Base-by-base conservation (phyloP, 1,140 invertebrate species). In the Zaprionus ghesquierei region DNA sequence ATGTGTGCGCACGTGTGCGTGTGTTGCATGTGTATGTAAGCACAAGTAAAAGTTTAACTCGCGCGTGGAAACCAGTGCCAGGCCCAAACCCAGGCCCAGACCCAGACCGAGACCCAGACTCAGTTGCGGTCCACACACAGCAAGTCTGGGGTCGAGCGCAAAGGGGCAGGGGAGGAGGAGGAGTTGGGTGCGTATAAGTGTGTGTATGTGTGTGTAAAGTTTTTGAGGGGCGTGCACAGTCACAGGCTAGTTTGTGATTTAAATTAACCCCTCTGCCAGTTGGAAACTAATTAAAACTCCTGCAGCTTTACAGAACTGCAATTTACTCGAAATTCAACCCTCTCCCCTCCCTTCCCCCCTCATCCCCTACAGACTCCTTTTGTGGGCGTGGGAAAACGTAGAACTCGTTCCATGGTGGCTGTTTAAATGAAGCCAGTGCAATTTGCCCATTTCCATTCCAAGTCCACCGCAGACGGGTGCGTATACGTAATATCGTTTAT, bases 221-320 rank as follows among this genome's bases (percentile, higher is more conserved):
- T 51, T 61, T 13, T 9, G 20, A 38, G 29, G 33, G 59, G 38
- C 44, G 56, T 51, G 56, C 15, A 12, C 29, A 62, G 49, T 29
- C 58, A 44, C 41, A 44, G 18, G 20, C 25, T 31, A 31, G 20
- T 62, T 22, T 55, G 59, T 54, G 58, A 78, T 70, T 82, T 82
- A 70, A 82, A 82, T 82, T 82, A 82, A 82, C 35, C 44, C 58
- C 38, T 68, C 58, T 49, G 68, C 41, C 71, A 69, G 65, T 51
- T 54, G 41, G 65, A 78, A 82, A 79, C 66, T 82, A 79, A 82
- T 78, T 82, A 78, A 73, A 75, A 82, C 61, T 66, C 33, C 25
- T 61, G 59, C 46, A 63, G 33, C 77, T 35, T 31, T 58, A 64
- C 61, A 64, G 29, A 69, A 82, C 71, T 71, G 71, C 71, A 81